Percentiles rank a stretch among this genome's conserved stretches.
These are phyloP conservation scores for Listrodromus nycthemerus DNA, from an alignment of 2,888 invertebrate genomes.

Conservation along the genomic window DNA sequence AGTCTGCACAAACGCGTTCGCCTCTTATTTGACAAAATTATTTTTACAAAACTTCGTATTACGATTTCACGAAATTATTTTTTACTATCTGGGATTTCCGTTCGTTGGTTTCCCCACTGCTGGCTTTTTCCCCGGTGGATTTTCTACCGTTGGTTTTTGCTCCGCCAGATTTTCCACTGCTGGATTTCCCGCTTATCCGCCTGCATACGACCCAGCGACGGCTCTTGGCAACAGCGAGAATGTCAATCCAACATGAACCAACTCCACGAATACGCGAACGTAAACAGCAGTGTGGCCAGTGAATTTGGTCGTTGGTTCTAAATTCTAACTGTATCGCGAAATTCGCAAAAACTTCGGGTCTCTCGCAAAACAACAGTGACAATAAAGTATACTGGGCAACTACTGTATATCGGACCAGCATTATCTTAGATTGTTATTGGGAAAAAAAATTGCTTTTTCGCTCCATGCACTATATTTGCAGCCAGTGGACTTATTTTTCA, in stretches of 20 bases:
- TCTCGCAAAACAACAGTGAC: conserved; percentile 2
- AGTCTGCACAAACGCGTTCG: too few relatives aligned
- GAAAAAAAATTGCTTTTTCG: too few relatives aligned
- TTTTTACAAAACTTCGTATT: too few relatives aligned
- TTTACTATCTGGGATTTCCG: background rate
- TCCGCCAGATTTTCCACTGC: conserved; percentile 19
- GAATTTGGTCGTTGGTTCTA: conserved; percentile 45
- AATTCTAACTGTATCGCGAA: conserved; percentile 7
- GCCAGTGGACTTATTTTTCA: too few relatives aligned
- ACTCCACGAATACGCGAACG: conserved; percentile 64
- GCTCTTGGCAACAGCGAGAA: conserved; percentile 33
- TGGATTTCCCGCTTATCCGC: conserved; percentile 39
- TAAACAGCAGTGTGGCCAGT: conserved; percentile 48
- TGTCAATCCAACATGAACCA: conserved; percentile 46
- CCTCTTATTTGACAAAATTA: too few relatives aligned
- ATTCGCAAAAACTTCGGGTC: background rate
- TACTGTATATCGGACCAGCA: background rate
- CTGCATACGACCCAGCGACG: conserved; percentile 7
- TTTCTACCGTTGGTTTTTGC: background rate
- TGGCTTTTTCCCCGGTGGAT: conserved; percentile 8
- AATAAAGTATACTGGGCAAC: background rate
- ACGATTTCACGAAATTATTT: too few relatives aligned
- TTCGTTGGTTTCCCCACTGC: conserved; percentile 17
- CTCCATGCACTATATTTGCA: too few relatives aligned
- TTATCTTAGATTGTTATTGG: background rate